Conservation (phyloP, 1,140 invertebrate species). For the Apis mellifera region Amel_HAv3.1 CM009939.2:5206001-5206500, state of each 20-base stretch:
- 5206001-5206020: too few species aligned
- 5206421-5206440: too few species aligned
- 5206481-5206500: too few species aligned
- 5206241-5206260: slow-evolving; percentile 38
- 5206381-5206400: slow-evolving; percentile 1
- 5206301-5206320: background rate
- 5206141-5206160: background rate
- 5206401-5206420: too few species aligned
- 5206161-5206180: background rate
- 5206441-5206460: too few species aligned
- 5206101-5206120: slow-evolving; percentile 10
- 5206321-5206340: background rate
- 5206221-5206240: background rate
- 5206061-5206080: too few species aligned
- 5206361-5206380: background rate
- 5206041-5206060: too few species aligned
- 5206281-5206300: slow-evolving; percentile 39
- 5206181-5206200: background rate
- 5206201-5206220: slow-evolving; percentile 26
- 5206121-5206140: background rate
- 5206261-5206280: slow-evolving; percentile 36
- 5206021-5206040: too few species aligned
- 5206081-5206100: background rate
- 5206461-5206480: too few species aligned
- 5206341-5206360: background rate